Base-by-base conservation (phyloP, 2,888 invertebrate genomes). In the Lasioglossum figueresi region DNA sequence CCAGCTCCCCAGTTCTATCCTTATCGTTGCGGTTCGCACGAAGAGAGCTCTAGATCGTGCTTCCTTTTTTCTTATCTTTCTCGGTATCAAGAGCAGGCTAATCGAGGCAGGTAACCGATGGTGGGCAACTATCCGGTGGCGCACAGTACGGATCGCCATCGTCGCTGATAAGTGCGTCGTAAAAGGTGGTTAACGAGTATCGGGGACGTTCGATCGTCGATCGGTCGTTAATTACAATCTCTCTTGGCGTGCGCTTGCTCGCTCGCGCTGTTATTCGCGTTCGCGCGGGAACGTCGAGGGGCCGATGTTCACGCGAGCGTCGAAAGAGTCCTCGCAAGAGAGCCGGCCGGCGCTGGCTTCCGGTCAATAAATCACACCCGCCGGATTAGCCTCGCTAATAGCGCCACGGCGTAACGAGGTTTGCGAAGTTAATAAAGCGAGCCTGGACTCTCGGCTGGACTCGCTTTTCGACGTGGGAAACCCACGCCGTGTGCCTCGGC, bases 131-230 rank as follows among this genome's bases (percentile, higher is more conserved):
- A 85, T 76, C 88, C 71, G 80, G 80, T 63, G 27, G 83, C 76
- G 52, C 23, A 88, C 27, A 6, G 27, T 91, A 91, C 90, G 79
- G 86, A 88, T 80, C 83, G 89, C 75, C 87, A 81, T 81, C 76
- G 80, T 75, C 73, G 83, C 75, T 75, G 90, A 86, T 91, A 92
- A 89, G 87, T 85, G 82, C 84, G 74, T 86, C 76, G 86, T 89
- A 73, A 88, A 91, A 89, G n/a, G 85, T 77, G 87, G 88, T 89
- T 91, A 91, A 91, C 89, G 87, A 91, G 88, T 52, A 91, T 86
- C 85, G 82, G 82, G 87, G 79, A 81, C 83, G 86, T 81, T 59
- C 75, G 80, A 82, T 75, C 85, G 82, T 72, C 84, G 87, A 91
- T 92, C 89, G 88, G 83, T 89, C 86, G 90, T 88, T 92, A 89